These are phyloP conservation scores for Melanotaenia duboulayi DNA, from an alignment of 2,113 vertebrate species.

Conservation along the genomic window DNA sequence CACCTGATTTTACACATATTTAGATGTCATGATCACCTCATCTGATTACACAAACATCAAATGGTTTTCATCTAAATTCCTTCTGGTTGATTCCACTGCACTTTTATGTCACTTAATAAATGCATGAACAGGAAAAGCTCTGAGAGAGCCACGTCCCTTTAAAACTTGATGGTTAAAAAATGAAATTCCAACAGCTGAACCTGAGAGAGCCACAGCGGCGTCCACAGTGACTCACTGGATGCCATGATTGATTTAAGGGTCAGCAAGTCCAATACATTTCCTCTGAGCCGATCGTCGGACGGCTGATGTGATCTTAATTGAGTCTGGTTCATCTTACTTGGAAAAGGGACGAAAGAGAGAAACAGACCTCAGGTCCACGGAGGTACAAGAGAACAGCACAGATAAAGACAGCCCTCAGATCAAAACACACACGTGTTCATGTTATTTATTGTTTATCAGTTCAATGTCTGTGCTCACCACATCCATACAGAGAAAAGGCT, in stretches of 20 bases:
- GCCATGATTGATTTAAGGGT: conserved; percentile 68
- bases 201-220: conserved; percentile 32
- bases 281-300: conserved; percentile 55
- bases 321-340: conserved; percentile 61
- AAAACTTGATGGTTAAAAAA: conserved; percentile 12
- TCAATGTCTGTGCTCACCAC: neutral
- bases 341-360: conserved; percentile 13
- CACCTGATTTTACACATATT: too few relatives aligned
- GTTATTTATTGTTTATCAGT: neutral
- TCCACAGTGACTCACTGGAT: conserved; percentile 46
- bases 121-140: too few relatives aligned
- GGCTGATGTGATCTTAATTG: conserved; percentile 77
- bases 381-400: neutral
- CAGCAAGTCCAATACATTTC: conserved; percentile 64
- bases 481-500: neutral
- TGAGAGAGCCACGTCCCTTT: neutral
- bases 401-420: neutral
- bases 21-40: too few relatives aligned
- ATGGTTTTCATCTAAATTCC: too few relatives aligned
- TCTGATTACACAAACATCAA: too few relatives aligned
- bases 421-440: neutral
- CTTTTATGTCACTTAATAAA: too few relatives aligned
- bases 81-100: too few relatives aligned
- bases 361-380: conserved; percentile 1
- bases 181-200: conserved; percentile 17